Evolutionary conservation across 2,888 invertebrate genomes (phyloP).

Genomic region (Tetragonula carbonaria): DNA sequence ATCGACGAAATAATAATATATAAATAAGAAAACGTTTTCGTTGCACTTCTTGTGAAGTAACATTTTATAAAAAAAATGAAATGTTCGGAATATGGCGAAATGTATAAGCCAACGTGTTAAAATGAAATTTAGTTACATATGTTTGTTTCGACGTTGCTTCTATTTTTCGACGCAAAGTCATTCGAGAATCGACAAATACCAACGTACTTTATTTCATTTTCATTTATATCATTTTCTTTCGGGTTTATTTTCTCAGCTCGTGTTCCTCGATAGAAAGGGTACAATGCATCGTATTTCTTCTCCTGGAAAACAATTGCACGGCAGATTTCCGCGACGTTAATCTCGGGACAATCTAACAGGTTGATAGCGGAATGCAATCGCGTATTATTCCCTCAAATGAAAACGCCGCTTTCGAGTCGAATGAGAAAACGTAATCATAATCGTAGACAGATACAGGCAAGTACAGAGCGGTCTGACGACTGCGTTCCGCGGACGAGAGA

Average conservation of each 20-base stretch:
- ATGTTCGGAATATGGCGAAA: no score
- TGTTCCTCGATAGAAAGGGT: background rate
- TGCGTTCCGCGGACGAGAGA: slow-evolving; percentile 6
- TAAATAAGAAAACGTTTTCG: no score
- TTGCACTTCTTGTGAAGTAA: no score
- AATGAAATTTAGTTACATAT: background rate
- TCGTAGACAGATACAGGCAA: background rate
- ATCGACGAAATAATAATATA: no score
- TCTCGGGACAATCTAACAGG: slow-evolving; percentile 19
- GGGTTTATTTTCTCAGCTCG: background rate
- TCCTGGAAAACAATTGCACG: background rate
- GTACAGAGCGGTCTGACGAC: background rate
- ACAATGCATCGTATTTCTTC: background rate
- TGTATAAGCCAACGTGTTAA: background rate
- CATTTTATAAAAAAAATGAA: no score
- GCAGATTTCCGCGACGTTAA: slow-evolving; percentile 18
- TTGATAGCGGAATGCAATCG: slow-evolving; percentile 14
- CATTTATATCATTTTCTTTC: background rate
- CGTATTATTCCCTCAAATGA: slow-evolving; percentile 34
- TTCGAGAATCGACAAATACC: background rate
- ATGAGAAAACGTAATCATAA: slow-evolving; percentile 30
- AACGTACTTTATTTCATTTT: background rate
- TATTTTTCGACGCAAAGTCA: background rate
- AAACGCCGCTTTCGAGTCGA: slow-evolving; percentile 11
- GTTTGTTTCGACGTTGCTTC: background rate